Conservation (phyloP, 2,797 vertebrate genomes). For the Neostethus bicornis region DNA sequence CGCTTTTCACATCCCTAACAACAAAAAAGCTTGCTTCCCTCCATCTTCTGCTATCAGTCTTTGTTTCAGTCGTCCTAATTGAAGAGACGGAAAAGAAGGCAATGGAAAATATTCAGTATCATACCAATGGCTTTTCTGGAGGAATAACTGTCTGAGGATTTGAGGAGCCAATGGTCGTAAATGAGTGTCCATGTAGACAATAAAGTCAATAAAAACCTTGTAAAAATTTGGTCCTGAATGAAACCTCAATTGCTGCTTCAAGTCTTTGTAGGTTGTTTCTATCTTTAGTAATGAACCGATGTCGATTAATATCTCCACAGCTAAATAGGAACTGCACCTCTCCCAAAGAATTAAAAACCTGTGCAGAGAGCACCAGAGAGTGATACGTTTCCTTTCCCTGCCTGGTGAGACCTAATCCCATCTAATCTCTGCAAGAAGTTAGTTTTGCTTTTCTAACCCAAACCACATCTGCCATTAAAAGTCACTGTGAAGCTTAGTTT, state of each 20-base stretch:
- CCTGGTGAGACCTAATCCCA: constrained; percentile 71
- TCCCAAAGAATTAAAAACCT: constrained; percentile 8
- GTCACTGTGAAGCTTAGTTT: constrained; percentile 86
- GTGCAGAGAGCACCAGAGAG: constrained; percentile 5
- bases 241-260: neutral
- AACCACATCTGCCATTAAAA: constrained; percentile 86
- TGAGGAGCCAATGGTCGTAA: too few relatives aligned
- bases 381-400: constrained; percentile 17
- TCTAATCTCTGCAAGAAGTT: constrained; percentile 75
- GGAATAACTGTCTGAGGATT: too few relatives aligned
- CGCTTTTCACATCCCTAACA: constrained; percentile 81
- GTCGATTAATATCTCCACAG: neutral
- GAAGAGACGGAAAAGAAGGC: constrained; percentile 42
- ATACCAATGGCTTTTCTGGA: constrained; percentile 40
- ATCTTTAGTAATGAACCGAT: constrained; percentile 13
- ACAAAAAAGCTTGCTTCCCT: constrained; percentile 63
- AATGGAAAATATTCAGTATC: constrained; percentile 31
- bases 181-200: too few relatives aligned
- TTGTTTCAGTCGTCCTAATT: constrained; percentile 69
- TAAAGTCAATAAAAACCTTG: constrained; percentile 16
- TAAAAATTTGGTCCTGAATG: constrained; percentile 7
- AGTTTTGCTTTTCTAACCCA: constrained; percentile 85
- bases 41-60: constrained; percentile 35
- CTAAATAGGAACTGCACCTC: neutral
- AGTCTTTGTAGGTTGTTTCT: neutral